Conservation (phyloP, 2,888 invertebrate genomes). For the Aelia acuminata region DNA sequence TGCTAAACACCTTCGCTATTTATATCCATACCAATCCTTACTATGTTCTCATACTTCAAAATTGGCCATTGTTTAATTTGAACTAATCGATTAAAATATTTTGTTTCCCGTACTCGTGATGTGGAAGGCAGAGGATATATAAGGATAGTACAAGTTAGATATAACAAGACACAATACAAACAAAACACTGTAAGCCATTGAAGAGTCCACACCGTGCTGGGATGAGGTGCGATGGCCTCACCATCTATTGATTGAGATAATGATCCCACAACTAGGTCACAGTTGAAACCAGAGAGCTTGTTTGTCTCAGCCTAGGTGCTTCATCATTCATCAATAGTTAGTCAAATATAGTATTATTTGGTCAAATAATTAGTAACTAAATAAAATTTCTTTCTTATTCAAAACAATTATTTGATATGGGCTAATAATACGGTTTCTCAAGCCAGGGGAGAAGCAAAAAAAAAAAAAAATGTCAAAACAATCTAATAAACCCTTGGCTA, state of each 20-base stretch:
- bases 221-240: neutral
- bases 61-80: neutral
- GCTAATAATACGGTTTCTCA: too few relatives aligned
- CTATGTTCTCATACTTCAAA: neutral
- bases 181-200: neutral
- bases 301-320: neutral
- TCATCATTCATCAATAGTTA: neutral
- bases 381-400: too few relatives aligned
- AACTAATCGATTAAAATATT: neutral
- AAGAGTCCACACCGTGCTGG: neutral
- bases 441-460: too few relatives aligned
- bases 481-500: too few relatives aligned
- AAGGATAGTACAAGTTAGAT: too few relatives aligned
- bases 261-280: conserved; percentile 14
- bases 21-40: neutral
- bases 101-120: neutral
- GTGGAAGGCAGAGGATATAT: neutral
- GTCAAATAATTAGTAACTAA: too few relatives aligned
- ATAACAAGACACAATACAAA: neutral
- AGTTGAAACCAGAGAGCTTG: neutral
- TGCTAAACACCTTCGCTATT: neutral
- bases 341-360: too few relatives aligned
- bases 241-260: neutral
- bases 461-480: too few relatives aligned
- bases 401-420: too few relatives aligned